Evolutionary conservation across 2,797 vertebrate species (phyloP).

Genomic region (Falco novaeseelandiae): DNA sequence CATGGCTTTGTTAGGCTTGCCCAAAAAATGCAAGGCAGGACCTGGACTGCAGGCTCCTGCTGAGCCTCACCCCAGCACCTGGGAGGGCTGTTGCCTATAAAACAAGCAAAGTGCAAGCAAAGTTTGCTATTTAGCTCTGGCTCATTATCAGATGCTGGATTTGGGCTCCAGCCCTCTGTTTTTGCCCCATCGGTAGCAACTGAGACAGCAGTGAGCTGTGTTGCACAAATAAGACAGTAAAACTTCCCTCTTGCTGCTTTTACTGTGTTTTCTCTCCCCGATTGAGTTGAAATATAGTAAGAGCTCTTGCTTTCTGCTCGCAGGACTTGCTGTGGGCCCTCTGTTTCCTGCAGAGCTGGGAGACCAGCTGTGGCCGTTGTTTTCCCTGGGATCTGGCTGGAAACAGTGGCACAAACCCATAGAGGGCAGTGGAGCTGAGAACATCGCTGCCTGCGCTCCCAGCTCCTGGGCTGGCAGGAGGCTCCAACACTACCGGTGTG

Average conservation of each 20-base stretch:
- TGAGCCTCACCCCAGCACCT: neutral
- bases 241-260: neutral
- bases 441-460: neutral
- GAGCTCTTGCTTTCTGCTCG: neutral
- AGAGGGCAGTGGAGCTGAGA: slow-evolving; percentile 59
- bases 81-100: neutral
- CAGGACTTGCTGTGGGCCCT: fast-evolving
- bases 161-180: neutral
- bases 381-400: neutral
- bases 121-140: neutral
- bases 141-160: fast-evolving
- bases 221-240: neutral
- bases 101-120: neutral
- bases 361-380: fast-evolving
- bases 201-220: fast-evolving
- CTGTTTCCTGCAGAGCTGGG: neutral
- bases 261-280: neutral
- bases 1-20: neutral
- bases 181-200: neutral
- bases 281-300: fast-evolving
- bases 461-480: neutral
- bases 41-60: neutral
- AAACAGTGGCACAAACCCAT: neutral
- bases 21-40: neutral
- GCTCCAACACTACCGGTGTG: fast-evolving